phyloP scores from a whole-genome alignment of 53 echinoderm and acorn worm species.

The Holothuria scabra region DNA sequence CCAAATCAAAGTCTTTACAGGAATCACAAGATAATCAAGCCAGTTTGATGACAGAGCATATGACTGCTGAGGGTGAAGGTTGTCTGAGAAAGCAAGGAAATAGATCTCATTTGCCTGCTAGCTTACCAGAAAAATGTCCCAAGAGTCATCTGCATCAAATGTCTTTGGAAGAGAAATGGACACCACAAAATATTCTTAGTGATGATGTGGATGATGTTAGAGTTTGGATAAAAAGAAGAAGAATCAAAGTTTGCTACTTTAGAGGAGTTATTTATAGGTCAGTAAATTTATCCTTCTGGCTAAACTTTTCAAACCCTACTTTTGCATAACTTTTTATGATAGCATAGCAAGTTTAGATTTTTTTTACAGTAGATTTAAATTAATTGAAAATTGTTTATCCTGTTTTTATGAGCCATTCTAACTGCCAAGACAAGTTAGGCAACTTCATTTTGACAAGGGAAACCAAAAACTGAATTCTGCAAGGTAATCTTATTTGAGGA shows the following conservation, averaged over 20 bases:
- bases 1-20: neutral
- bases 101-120: neutral
- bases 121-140: slow-evolving; percentile 7
- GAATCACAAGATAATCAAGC: neutral
- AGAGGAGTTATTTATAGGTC: slow-evolving; percentile 15
- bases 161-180: neutral
- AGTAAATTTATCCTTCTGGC: neutral
- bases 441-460: too few species aligned
- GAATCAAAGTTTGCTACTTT: neutral
- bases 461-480: too few species aligned
- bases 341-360: too few species aligned
- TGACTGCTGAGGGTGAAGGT: neutral
- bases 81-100: neutral
- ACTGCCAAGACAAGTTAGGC: too few species aligned
- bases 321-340: too few species aligned
- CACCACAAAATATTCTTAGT: neutral
- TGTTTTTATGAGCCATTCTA: too few species aligned
- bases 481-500: too few species aligned
- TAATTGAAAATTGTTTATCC: too few species aligned
- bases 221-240: neutral
- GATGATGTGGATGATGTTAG: slow-evolving; percentile 12
- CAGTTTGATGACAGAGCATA: too few species aligned
- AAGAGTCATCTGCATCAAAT: neutral
- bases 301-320: too few species aligned
- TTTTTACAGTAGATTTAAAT: too few species aligned